Conservation (phyloP, 2,797 vertebrate genomes). For the Muscicapa comitata region DNA sequence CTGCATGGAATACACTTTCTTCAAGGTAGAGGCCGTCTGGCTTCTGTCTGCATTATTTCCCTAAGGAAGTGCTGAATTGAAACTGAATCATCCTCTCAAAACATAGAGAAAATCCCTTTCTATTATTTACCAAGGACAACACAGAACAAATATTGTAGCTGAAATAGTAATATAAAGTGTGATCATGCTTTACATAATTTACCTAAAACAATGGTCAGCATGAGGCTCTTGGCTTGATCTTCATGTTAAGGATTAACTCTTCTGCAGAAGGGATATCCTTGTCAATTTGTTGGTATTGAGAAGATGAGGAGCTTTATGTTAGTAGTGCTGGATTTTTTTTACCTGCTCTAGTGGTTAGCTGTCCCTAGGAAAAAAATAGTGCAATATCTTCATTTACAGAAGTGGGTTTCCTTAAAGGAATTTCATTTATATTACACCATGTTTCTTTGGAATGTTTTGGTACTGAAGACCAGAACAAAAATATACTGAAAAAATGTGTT, state of each 20-base stretch:
- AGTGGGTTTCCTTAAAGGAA: not conserved
- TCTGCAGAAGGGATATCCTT: not conserved
- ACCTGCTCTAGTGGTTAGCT: not conserved
- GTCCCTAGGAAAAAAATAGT: not conserved
- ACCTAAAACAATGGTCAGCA: not conserved
- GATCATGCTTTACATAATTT: not conserved
- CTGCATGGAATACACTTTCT: not conserved
- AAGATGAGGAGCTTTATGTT: not conserved
- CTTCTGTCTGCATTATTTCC: not conserved
- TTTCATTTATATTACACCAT: not conserved
- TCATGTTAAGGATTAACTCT: not conserved
- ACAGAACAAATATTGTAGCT: not conserved
- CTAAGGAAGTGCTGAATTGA: not conserved
- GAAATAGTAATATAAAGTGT: not conserved
- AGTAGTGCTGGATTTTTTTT: not conserved
- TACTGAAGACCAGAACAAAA: not conserved
- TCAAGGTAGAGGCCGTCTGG: not conserved
- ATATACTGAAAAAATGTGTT: not conserved
- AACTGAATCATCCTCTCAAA: not conserved
- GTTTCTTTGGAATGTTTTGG: not conserved
- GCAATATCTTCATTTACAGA: not conserved
- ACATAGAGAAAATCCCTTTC: not conserved
- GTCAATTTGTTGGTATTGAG: not conserved
- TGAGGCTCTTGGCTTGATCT: not conserved
- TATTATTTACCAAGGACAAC: not conserved